Evolutionary conservation across 92 coral and sea anemone genomes (phyloP), one percentile per base, ranked within the genome.

Genomic region (Desmophyllum pertusum): DNA sequence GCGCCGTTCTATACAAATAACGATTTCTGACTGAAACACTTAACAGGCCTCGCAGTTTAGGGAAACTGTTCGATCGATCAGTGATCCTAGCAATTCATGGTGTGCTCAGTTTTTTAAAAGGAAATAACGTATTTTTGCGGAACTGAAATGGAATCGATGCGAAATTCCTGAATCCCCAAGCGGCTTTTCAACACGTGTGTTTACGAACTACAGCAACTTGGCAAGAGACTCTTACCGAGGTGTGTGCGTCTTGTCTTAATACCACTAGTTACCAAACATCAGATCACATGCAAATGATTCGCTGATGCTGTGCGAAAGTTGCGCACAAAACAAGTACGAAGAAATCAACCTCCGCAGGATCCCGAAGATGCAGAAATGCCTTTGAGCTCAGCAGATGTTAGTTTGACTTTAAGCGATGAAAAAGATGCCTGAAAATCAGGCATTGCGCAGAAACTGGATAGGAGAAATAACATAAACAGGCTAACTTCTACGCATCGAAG

Each of bases 381-480:
- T 51, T 51, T 80, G 52, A 80, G 67, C 25, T 33, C 67, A 25
- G 5, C 66, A 48, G 66, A 80, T 33, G 62, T 80, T 2, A 79
- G 84, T 18, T 65, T 79, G 57, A 80, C 29, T 8, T 23, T 80
- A 76, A 39, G 63, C 27, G 75, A 46, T 36, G 76, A 69, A 23
- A 76, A 45, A 29, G 14, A 64, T 31, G 63, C n/a, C 75, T 9
- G 63, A 69, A 37, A 69, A 35, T 33, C 53, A 19, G 3, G 62
- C 52, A 23, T 37, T 36, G 10, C 17, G 33, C 84, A 69, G n/a
- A n/a, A n/a, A 48, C 38, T 69, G 17, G 76, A 80, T 23, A 29
- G 3, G 14, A 39, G 69, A 68, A 50, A 1, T 29, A 35, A 67
- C 10, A 10, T 5, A 39, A 33, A 36, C 7, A 25, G 17, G 27